These are phyloP conservation scores for Melanotaenia duboulayi DNA, from an alignment of 2,113 vertebrate genomes.

Conservation along the genomic window DNA sequence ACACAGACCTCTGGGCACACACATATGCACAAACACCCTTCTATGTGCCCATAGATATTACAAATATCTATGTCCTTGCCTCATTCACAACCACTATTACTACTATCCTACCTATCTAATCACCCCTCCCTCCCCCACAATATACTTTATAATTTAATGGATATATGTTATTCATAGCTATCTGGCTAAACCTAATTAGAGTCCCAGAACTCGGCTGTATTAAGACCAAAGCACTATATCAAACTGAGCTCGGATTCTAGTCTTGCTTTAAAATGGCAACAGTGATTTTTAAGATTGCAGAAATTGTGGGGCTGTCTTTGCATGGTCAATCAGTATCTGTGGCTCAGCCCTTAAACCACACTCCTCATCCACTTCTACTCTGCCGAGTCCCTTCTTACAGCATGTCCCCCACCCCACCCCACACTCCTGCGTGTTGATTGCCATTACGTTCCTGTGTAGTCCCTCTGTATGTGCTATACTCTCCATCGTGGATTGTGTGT, in stretches of 20 bases:
- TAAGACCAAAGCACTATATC: neutral
- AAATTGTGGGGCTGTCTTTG: constrained; percentile 30
- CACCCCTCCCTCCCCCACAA: neutral
- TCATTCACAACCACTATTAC: constrained; percentile 36
- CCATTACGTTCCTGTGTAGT: constrained; percentile 44
- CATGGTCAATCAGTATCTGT: constrained; percentile 37
- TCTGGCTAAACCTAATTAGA: constrained; percentile 1
- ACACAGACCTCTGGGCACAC: constrained; percentile 43
- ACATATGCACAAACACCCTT: constrained; percentile 32
- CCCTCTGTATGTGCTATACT: constrained; percentile 36
- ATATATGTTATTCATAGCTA: constrained; percentile 20
- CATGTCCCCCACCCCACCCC: constrained; percentile 49
- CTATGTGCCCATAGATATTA: constrained; percentile 60
- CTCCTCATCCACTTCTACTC: constrained; percentile 16
- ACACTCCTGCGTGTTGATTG: constrained; percentile 22
- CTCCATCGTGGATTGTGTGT: constrained; percentile 47
- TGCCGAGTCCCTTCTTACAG: constrained; percentile 6
- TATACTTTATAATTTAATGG: constrained; percentile 46
- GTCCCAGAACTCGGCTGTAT: constrained; percentile 17
- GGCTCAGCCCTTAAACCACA: constrained; percentile 24
- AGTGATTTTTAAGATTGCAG: constrained; percentile 19
- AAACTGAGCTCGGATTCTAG: constrained; percentile 14
- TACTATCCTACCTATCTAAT: constrained; percentile 26
- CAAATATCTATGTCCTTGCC: constrained; percentile 55
- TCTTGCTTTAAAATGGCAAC: constrained; percentile 9